phyloP scores from a whole-genome alignment of 2,113 vertebrate species.

The Pangasianodon hypophthalmus region DNA sequence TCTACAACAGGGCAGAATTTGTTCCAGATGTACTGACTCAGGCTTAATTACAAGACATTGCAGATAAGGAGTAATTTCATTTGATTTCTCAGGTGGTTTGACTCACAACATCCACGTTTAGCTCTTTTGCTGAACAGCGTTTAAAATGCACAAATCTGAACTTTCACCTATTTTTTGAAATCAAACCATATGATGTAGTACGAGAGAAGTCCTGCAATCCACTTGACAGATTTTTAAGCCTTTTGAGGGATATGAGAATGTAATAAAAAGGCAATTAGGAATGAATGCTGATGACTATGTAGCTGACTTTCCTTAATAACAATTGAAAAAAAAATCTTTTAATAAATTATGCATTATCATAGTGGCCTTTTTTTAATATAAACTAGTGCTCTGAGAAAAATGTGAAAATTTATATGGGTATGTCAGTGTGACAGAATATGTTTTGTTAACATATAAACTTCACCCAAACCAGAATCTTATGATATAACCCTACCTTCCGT shows the following conservation, averaged over 20 bases:
- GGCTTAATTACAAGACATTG: slow-evolving; percentile 16
- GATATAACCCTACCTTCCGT: neutral
- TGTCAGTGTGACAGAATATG: neutral
- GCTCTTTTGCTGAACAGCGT: neutral
- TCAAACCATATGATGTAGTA: neutral
- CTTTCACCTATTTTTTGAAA: neutral
- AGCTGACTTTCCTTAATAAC: neutral
- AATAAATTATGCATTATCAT: neutral
- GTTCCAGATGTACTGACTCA: slow-evolving; percentile 10
- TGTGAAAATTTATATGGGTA: neutral
- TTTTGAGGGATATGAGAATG: neutral
- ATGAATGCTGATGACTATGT: neutral
- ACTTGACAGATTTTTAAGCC: neutral
- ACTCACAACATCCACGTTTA: neutral
- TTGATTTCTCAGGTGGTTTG: neutral
- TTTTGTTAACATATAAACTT: neutral
- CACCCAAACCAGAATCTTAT: neutral
- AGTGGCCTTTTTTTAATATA: neutral
- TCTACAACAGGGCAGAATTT: slow-evolving; percentile 9
- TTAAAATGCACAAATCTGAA: neutral
- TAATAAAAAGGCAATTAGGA: neutral
- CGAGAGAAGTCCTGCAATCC: neutral
- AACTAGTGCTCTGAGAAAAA: neutral
- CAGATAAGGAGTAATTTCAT: neutral
- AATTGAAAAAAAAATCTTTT: neutral